These are phyloP conservation scores for Xenentodon cancila DNA, from an alignment of 2,797 vertebrate species.

Conservation along the genomic window DNA sequence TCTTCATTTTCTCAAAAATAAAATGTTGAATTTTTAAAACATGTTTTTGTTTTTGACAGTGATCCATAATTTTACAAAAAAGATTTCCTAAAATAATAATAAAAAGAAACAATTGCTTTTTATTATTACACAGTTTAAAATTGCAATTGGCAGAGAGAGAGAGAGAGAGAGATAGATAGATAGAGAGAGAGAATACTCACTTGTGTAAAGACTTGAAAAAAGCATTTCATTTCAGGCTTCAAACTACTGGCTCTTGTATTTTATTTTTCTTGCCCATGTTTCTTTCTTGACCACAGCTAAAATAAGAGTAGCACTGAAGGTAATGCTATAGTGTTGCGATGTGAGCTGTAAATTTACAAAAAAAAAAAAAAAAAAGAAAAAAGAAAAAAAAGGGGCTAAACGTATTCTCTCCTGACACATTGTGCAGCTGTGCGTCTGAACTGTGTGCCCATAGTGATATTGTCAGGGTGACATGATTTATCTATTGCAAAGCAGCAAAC, in stretches of 20 bases:
- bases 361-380: constrained; percentile 9
- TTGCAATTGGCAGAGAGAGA: too few species aligned
- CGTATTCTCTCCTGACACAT: constrained; percentile 14
- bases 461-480: constrained; percentile 19
- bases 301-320: constrained; percentile 46
- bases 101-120: too few species aligned
- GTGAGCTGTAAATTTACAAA: constrained; percentile 23
- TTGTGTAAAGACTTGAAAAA: too few species aligned
- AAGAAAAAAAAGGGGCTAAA: constrained; percentile 15
- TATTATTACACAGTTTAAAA: too few species aligned
- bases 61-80: too few species aligned
- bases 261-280: constrained; percentile 52
- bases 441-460: constrained; percentile 14
- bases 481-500: constrained; percentile 13
- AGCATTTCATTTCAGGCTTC: too few species aligned
- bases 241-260: constrained; percentile 32
- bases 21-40: too few species aligned
- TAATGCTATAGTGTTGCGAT: constrained; percentile 31
- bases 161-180: too few species aligned
- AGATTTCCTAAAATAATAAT: too few species aligned
- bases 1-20: too few species aligned
- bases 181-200: too few species aligned
- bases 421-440: constrained; percentile 4
- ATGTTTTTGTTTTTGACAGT: too few species aligned
- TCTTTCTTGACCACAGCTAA: constrained; percentile 54